Evolutionary conservation across 2,888 invertebrate species (phyloP).

Genomic region (Aphidoletes aphidimyza): DNA sequence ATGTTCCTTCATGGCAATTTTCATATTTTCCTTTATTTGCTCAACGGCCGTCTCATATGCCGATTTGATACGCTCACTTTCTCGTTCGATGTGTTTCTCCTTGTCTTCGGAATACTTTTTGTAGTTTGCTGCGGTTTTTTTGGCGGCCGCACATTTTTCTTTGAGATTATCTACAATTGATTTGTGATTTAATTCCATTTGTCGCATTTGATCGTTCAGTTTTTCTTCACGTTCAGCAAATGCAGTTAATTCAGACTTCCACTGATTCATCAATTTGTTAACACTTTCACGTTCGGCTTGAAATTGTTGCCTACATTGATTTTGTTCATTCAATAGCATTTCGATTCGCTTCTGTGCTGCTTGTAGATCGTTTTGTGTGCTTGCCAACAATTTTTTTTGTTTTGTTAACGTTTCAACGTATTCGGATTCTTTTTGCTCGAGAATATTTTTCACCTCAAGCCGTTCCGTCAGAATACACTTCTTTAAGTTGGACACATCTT

Average conservation of each 20-base stretch:
- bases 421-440: constrained; percentile 61
- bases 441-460: constrained; percentile 62
- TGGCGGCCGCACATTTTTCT: constrained; percentile 73
- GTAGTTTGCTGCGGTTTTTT: constrained; percentile 73
- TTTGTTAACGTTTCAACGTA: constrained; percentile 55
- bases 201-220: constrained; percentile 67
- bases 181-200: constrained; percentile 66
- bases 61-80: constrained; percentile 73
- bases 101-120: constrained; percentile 73
- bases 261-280: constrained; percentile 66
- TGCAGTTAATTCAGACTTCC: constrained; percentile 66
- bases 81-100: constrained; percentile 72
- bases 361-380: constrained; percentile 62
- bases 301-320: constrained; percentile 64
- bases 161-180: constrained; percentile 68
- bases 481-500: constrained; percentile 64
- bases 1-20: not conserved
- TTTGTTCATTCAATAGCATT: constrained; percentile 61
- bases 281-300: constrained; percentile 67
- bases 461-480: constrained; percentile 65
- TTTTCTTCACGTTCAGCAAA: constrained; percentile 67
- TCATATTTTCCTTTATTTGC: constrained; percentile 7
- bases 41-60: constrained; percentile 66
- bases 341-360: constrained; percentile 67
- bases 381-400: not conserved